Evolutionary conservation across 2,797 vertebrate species (phyloP).

Genomic region (Cryptoblepharus egeriae): DNA sequence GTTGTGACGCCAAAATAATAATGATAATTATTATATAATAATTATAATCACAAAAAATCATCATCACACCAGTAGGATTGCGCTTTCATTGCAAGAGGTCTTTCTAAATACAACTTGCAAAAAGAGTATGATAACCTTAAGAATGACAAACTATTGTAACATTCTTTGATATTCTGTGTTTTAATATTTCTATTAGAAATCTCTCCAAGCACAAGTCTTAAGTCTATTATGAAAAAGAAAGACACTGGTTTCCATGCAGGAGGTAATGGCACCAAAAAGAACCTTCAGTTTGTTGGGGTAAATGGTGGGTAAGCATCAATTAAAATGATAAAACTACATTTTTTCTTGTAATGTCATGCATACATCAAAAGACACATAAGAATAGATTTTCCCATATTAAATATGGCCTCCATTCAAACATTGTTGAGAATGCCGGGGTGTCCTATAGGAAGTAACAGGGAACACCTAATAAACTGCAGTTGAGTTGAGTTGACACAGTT

Average conservation of each 20-base stretch:
- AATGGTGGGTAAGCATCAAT: slow-evolving; percentile 95
- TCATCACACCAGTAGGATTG: neutral
- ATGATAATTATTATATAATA: too few species aligned
- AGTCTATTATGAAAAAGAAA: slow-evolving; percentile 99
- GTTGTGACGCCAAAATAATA: too few species aligned
- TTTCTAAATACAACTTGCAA: neutral
- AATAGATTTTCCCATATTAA: slow-evolving; percentile 35
- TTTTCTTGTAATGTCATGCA: slow-evolving; percentile 38
- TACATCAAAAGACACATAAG: slow-evolving; percentile 27
- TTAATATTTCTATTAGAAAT: slow-evolving; percentile 74
- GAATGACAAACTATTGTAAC: slow-evolving; percentile 28
- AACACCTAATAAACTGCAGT: neutral
- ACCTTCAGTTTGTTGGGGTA: slow-evolving; percentile 99
- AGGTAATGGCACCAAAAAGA: slow-evolving; percentile 94
- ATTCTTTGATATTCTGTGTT: slow-evolving; percentile 71
- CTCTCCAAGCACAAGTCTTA: slow-evolving; percentile 88
- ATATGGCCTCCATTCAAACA: slow-evolving; percentile 48
- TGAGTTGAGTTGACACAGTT: neutral
- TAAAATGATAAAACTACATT: slow-evolving; percentile 54
- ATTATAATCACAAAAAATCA: too few species aligned
- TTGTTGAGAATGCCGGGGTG: slow-evolving; percentile 33
- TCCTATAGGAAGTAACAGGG: neutral
- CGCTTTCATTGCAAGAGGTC: neutral
- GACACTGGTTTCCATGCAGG: slow-evolving; percentile 87
- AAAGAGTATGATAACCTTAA: slow-evolving; percentile 11